A percentile compares a stretch with the other conserved stretches of the same genome.
phyloP scores from a whole-genome alignment of 2,113 vertebrate genomes.

The Coptodon rendalli region DNA sequence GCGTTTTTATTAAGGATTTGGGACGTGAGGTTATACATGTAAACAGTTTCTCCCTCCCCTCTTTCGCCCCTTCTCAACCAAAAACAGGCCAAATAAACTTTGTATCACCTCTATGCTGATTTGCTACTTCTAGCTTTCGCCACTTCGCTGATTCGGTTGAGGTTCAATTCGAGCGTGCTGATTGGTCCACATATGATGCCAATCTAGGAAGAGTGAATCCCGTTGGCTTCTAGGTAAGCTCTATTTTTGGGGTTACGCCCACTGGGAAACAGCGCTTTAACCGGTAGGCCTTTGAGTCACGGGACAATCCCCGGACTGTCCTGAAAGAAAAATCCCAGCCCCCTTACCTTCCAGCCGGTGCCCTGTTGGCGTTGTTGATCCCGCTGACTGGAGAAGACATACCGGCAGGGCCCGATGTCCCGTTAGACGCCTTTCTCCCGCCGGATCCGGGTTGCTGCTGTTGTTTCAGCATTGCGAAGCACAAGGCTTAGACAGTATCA shows the following conservation, averaged over 20 bases:
- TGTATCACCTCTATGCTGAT: constrained; percentile 19
- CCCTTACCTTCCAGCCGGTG: constrained; percentile 67
- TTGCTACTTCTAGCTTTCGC: constrained; percentile 18
- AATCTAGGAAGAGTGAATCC: background rate
- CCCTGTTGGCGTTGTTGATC: constrained; percentile 63
- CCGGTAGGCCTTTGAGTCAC: constrained; percentile 68
- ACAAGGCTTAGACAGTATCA: constrained; percentile 42
- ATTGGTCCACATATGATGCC: constrained; percentile 22
- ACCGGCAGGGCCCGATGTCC: constrained; percentile 60
- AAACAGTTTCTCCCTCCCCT: background rate
- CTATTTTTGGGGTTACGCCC: constrained; percentile 39
- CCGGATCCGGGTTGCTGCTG: constrained; percentile 66
- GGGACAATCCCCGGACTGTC: constrained; percentile 58
- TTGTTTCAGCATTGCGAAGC: constrained; percentile 72
- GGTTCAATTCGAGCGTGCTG: background rate
- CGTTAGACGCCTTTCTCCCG: constrained; percentile 72
- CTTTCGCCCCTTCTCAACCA: background rate
- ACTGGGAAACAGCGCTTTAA: constrained; percentile 47
- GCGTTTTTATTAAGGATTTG: background rate
- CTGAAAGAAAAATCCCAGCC: background rate
- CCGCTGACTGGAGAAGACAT: constrained; percentile 68
- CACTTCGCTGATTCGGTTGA: background rate
- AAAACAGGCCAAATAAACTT: constrained; percentile 35
- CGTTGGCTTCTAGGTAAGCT: constrained; percentile 27
- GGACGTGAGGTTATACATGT: background rate